phyloP scores from a whole-genome alignment of 35 echinoderm and acorn worm species.

The Hemicentrotus pulcherrimus region DNA sequence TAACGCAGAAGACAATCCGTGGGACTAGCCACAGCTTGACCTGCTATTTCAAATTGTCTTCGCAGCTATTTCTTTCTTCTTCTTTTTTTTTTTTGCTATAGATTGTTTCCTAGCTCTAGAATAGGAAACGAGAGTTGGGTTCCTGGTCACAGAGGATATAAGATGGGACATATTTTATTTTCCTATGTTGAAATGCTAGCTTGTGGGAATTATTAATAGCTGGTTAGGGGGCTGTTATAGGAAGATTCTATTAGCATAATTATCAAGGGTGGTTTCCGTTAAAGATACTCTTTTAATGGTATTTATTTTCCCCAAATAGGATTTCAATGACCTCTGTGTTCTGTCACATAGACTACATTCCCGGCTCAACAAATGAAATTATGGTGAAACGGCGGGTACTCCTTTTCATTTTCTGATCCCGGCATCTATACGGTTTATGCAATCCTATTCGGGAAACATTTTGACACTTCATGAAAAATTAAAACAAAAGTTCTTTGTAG shows the following conservation, averaged over 20 bases:
- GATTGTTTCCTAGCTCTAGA: background rate
- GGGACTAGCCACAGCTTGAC: background rate
- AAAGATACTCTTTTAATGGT: background rate
- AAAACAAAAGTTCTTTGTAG: too few species aligned
- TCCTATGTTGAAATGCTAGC: background rate
- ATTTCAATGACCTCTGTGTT: too few species aligned
- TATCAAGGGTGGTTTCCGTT: background rate
- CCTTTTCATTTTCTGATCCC: too few species aligned
- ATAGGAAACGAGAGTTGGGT: background rate
- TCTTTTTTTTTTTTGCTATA: too few species aligned
- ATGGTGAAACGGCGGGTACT: too few species aligned
- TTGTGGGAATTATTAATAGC: background rate
- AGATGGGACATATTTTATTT: background rate
- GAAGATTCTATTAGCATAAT: background rate
- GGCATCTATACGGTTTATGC: too few species aligned
- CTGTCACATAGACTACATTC: too few species aligned
- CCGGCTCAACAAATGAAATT: too few species aligned
- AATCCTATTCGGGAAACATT: too few species aligned
- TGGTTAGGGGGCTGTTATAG: background rate
- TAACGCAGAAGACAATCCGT: slow-evolving; percentile 1
- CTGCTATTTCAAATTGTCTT: background rate
- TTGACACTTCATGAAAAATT: too few species aligned
- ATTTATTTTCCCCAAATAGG: too few species aligned
- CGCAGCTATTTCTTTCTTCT: background rate
- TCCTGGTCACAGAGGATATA: background rate